Base-by-base conservation (phyloP, 2,888 invertebrate species). In the Nowickia ferox region DNA sequence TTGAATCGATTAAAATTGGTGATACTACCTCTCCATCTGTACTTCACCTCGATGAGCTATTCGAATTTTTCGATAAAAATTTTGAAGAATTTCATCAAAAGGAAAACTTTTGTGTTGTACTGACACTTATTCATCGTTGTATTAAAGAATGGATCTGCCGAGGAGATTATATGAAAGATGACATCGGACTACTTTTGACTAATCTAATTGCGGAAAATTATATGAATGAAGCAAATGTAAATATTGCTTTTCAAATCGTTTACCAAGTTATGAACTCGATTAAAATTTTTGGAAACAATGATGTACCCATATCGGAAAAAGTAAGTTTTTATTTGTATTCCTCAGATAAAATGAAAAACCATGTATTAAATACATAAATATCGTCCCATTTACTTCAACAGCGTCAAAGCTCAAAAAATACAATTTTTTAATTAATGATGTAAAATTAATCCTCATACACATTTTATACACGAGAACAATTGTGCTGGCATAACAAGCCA, bases 241-340 rank as follows among this genome's bases (percentile, higher is more conserved):
- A 65, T 38, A 53, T 86, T n/a, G 68, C 66, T 38, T 9, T 87
- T 11, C 87, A 87, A 74, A 80, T 88, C 13, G 40, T 86, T 17
- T 87, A 80, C 57, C 87, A 88, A 66, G 17, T 84, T 10, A 44
- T 88, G 9, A 55, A 84, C 5, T 78, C 86, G 0, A 53, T 84
- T 11, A 61, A 22, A 30, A 10, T 6, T 40, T 13, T 59, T 3
- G 72, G 55, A 15, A 71, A 22, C 11, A n/a, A 57, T 0, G 19
- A 82, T 11, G 44, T 80, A 13, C 15, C 8, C 11, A 69, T 84
- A 40, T 42, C 78, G 1, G 30, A 66, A 13, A 61, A 80, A 48
- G 86, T 83, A 80, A 69, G 80, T 76, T 2, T 13, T 61, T 19
- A 8, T 46, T 57, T 30, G 30, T 30, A 30, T 30, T 30, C 30